Base-by-base conservation (phyloP, 2,113 vertebrate species). In the Gnathonemus echidnorhynchus region DNA sequence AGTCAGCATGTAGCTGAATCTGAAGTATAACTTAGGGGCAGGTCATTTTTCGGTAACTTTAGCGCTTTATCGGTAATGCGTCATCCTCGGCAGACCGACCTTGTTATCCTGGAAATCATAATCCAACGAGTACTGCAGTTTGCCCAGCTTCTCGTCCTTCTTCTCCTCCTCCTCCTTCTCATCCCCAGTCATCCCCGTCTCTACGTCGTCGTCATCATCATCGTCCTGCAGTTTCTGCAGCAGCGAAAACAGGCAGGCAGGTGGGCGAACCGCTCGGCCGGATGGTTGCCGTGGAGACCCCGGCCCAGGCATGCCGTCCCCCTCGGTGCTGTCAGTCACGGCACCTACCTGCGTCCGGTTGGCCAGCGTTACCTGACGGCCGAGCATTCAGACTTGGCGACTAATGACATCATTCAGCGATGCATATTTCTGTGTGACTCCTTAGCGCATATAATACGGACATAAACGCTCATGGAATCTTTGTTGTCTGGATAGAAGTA, bases 61-160 rank as follows among this genome's bases (percentile, higher is more conserved):
- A 13, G 27, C n/a, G 24, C 7, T 27, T 24, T 66, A 27, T 3
- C 10, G 31, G 31, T 17, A 35, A 42, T 46, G 42, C 17, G 62
- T 5, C 2, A 10, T n/a, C 21, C 35, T 13, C 21, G 1, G 15
- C 35, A 15, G 9, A 53, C 93, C 91, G 89, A 97, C 98, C 98
- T 99, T 98, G 93, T 97, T 98, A 1, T 97, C 97, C 93, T 98
- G 97, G 94, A 99, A 99, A 89, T 99, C 98, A 0, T 99, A 99
- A 92, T 99, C 98, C 89, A 99, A 94, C 0, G 98, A 99, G 93
- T 98, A 99, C 94, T 99, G 98, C 92, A 99, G 93, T 92, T 99
- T 99, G 86, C 98, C 98, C 35, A 99, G 95, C 93, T 99, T 99
- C 94, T 99, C 98, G 0, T 97, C 97, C 93, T 99, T 98, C 90